Percentiles rank a stretch among this genome's conserved stretches.
phyloP scores from a whole-genome alignment of 1,140 invertebrate genomes.

The Spodoptera frugiperda region DNA sequence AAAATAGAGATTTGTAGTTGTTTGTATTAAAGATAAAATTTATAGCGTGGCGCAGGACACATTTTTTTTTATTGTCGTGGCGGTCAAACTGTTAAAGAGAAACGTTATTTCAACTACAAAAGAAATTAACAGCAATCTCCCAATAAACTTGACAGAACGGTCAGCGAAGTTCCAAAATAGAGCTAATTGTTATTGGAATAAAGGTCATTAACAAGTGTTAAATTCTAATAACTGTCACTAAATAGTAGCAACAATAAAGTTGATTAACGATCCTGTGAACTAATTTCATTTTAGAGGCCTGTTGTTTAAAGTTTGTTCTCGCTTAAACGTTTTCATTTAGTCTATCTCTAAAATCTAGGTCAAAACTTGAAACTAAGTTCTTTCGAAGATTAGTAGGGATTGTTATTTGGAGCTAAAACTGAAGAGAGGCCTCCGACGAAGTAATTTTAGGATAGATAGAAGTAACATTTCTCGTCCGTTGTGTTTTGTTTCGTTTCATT shows the following conservation, averaged over 20 bases:
- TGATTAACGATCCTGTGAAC: conserved; percentile 36
- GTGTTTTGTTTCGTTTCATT: no score
- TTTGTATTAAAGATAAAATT: no score
- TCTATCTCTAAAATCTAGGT: conserved; percentile 30
- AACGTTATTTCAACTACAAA: background rate
- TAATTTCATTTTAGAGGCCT: conserved; percentile 34
- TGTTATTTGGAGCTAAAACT: background rate
- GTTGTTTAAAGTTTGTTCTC: conserved; percentile 20
- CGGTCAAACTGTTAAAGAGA: no score
- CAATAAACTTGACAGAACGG: background rate
- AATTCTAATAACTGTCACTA: conserved; percentile 33
- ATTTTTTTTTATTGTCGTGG: no score
- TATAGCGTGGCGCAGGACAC: no score
- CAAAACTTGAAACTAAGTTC: conserved; percentile 3
- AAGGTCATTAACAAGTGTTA: conserved; percentile 15
- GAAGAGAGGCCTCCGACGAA: no score
- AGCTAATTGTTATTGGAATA: conserved; percentile 17
- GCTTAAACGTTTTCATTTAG: conserved; percentile 7
- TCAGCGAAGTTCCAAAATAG: background rate
- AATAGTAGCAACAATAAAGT: conserved; percentile 14
- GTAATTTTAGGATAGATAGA: no score
- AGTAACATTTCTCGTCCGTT: no score
- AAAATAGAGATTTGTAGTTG: no score
- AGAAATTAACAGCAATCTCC: background rate
- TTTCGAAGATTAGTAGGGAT: background rate